Base-by-base conservation (phyloP, 2,797 vertebrate genomes). In the Triplophysa bombifrons region DNA sequence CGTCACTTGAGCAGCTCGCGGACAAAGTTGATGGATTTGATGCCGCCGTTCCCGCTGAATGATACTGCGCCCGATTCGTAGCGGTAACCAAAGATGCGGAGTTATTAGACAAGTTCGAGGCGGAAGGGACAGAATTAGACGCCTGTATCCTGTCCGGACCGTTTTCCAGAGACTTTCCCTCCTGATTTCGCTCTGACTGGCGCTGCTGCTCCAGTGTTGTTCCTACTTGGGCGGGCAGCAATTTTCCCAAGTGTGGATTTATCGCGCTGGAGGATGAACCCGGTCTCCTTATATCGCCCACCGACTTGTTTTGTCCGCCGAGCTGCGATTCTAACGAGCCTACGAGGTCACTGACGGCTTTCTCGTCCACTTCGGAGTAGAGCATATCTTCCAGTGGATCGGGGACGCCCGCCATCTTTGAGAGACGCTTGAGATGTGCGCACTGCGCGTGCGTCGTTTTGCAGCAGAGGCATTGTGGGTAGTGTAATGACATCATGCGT, bases 341-440 rank as follows among this genome's bases (percentile, higher is more conserved):
- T 85, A 95, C 95, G 50, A 96, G 91, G 87, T 95, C 94, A 88
- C 94, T 96, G 88, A 95, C 94, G 73, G 94, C 95, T 89, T 96
- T 95, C 86, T 96, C 95, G 86, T 96, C 95, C 93, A 96, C 94
- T 93, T 95, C 94, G 82, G 94, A 95, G 91, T 95, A 95, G 84
- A 96, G 93, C 94, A 96, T 94, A 91, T 93, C 92, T 91, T 94
- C 93, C 92, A 94, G 93, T 87, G 90, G 92, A 92, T 93, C 93
- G 87, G 93, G 91, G 87, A 92, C 86, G 85, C 90, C 93, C 90
- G 93, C 93, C 92, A 94, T 94, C 92, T 93, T 93, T 93, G 92
- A 77, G 82, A 84, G 85, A 84, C 85, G 79, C 84, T 85, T 77
- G 65, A 77, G 22, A 79, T 81, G 70, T 80, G 78, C 65, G 61